A percentile compares a stretch with the other conserved stretches of the same genome.
These are phyloP conservation scores for Cephus rjabovi DNA, from an alignment of 2,888 invertebrate genomes.

Conservation along the genomic window DNA sequence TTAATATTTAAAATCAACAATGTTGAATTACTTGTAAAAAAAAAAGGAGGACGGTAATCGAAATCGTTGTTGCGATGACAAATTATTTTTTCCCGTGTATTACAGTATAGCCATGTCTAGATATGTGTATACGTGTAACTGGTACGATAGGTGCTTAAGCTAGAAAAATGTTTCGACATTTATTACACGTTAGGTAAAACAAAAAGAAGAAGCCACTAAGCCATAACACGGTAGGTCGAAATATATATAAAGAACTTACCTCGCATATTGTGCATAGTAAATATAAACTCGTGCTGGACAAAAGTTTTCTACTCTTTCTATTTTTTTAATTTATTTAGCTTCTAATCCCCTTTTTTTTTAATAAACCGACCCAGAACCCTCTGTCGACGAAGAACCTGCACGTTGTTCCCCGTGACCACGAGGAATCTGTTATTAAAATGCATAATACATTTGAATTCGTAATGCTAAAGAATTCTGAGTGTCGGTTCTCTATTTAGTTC, in stretches of 20 bases:
- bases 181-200: neutral
- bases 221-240: neutral
- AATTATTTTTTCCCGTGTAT: too few relatives aligned
- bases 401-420: neutral
- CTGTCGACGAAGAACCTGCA: neutral
- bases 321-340: neutral
- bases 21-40: too few relatives aligned
- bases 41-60: too few relatives aligned
- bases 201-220: neutral
- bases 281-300: neutral
- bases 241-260: neutral
- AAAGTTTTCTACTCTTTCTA: neutral
- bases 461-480: neutral
- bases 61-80: too few relatives aligned
- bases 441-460: neutral
- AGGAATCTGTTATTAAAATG: conserved; percentile 1
- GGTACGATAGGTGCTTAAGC: neutral
- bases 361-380: neutral
- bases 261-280: neutral
- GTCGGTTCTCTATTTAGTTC: neutral
- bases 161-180: neutral
- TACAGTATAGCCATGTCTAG: too few relatives aligned
- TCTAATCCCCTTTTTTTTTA: neutral
- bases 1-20: too few relatives aligned
- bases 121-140: neutral